phyloP scores from a whole-genome alignment of 2,888 invertebrate genomes.

The Himalopsyche japonica region DNA sequence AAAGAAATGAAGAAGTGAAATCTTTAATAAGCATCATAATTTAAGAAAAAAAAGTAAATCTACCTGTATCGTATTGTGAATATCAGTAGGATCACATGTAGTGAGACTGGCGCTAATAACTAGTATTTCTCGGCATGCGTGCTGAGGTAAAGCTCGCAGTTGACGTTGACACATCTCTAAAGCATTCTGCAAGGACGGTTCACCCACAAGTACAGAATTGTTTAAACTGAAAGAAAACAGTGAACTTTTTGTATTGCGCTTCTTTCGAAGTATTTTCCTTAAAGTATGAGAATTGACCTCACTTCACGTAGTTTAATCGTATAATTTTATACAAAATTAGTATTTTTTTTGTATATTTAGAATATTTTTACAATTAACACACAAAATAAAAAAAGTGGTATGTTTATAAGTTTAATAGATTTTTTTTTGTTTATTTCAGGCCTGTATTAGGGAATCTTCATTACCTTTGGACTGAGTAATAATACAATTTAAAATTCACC shows the following conservation, averaged over 20 bases:
- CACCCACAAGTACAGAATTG: slow-evolving; percentile 77
- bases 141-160: slow-evolving; percentile 85
- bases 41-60: not conserved
- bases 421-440: too few species aligned
- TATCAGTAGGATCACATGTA: slow-evolving; percentile 95
- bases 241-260: too few species aligned
- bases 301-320: too few species aligned
- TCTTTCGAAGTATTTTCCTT: too few species aligned
- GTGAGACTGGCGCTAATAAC: slow-evolving; percentile 92
- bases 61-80: slow-evolving; percentile 79
- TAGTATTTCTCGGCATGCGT: slow-evolving; percentile 93
- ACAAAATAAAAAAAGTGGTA: too few species aligned
- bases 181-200: slow-evolving; percentile 96
- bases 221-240: slow-evolving; percentile 52
- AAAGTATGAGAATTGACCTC: too few species aligned
- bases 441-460: too few species aligned
- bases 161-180: slow-evolving; percentile 85
- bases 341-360: too few species aligned
- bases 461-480: not conserved
- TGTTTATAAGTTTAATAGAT: too few species aligned
- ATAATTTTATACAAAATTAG: too few species aligned
- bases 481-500: slow-evolving; percentile 43
- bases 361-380: too few species aligned
- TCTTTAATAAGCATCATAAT: not conserved
- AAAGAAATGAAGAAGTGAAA: too few species aligned